phyloP scores from a whole-genome alignment of 2,888 invertebrate species.

The Rotaria sp. region DNA sequence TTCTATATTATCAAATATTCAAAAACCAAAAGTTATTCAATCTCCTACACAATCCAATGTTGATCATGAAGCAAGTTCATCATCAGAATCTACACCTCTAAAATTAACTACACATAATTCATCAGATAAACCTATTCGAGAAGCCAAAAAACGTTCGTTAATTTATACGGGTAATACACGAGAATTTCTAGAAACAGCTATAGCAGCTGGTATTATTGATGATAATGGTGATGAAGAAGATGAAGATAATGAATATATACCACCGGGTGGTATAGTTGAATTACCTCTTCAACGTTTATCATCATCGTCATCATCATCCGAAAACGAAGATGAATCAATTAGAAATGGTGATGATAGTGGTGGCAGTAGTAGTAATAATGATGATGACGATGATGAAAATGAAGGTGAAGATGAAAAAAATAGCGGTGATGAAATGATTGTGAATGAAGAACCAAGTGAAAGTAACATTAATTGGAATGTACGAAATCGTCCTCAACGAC shows the following conservation, averaged over 20 bases:
- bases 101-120: not conserved
- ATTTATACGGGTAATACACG: constrained; percentile 7
- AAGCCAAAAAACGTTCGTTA: constrained; percentile 26
- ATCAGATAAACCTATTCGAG: not conserved
- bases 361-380: not conserved
- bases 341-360: not conserved
- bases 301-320: not conserved
- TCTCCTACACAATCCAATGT: not conserved
- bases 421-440: not conserved
- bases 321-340: not conserved
- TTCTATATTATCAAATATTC: not conserved
- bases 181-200: not conserved
- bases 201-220: not conserved
- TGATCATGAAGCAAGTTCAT: not conserved
- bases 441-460: constrained; percentile 5
- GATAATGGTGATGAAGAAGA: constrained; percentile 25
- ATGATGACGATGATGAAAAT: not conserved
- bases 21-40: constrained; percentile 4
- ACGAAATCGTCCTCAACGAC: constrained; percentile 4
- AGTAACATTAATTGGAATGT: constrained; percentile 7
- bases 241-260: constrained; percentile 22
- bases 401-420: not conserved
- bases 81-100: not conserved
- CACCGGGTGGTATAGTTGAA: not conserved
- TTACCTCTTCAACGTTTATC: not conserved